Evolutionary conservation across 2,888 invertebrate genomes (phyloP).

Genomic region (Leptinotarsa tumamoca): DNA sequence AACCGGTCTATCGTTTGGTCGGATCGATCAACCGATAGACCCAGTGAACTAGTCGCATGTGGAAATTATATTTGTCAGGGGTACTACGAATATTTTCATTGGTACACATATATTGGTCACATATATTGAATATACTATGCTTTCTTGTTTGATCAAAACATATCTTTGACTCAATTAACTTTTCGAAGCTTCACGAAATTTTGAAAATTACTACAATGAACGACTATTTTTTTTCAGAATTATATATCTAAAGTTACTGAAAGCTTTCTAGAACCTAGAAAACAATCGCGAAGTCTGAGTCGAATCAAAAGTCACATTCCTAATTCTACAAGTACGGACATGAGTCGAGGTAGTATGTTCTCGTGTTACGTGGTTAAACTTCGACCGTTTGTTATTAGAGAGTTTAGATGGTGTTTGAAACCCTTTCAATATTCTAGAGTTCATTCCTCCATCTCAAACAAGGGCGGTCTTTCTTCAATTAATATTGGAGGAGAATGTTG

Average conservation of each 20-base stretch:
- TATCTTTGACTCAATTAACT: too few relatives aligned
- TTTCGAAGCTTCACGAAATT: too few relatives aligned
- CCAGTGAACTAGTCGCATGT: too few relatives aligned
- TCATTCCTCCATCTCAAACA: not conserved
- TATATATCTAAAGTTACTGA: not conserved
- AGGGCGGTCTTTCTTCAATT: not conserved
- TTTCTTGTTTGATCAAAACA: too few relatives aligned
- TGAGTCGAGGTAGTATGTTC: not conserved
- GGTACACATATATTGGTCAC: too few relatives aligned
- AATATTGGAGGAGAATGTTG: slow-evolving; percentile 6
- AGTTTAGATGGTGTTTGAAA: not conserved
- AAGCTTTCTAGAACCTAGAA: not conserved
- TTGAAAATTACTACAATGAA: too few relatives aligned
- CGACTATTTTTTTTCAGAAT: too few relatives aligned
- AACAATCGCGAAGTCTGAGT: not conserved
- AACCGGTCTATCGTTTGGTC: too few relatives aligned
- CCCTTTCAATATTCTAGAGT: slow-evolving; percentile 3
- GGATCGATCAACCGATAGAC: too few relatives aligned
- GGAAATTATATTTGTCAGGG: too few relatives aligned
- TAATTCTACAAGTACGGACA: not conserved
- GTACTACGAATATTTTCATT: too few relatives aligned
- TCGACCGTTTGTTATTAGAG: not conserved
- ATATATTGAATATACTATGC: too few relatives aligned
- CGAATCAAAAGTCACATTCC: not conserved
- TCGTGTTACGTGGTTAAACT: slow-evolving; percentile 17